Base-by-base conservation (phyloP, 2,113 vertebrate genomes). In the Hirundichthys speculiger region DNA sequence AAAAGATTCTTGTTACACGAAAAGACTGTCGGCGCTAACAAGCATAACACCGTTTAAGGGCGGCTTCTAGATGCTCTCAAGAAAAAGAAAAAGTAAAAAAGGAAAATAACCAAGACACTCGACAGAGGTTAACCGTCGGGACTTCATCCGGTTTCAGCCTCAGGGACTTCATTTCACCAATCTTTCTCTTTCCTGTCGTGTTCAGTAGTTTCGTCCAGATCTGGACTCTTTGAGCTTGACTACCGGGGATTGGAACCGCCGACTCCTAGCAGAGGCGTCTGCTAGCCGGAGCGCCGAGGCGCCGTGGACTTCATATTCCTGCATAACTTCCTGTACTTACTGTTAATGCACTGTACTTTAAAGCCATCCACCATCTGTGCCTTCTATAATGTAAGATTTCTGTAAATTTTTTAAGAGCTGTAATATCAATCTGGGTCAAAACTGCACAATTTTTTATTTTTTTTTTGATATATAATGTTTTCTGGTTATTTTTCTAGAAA, bases 351-450 rank as follows among this genome's bases (percentile, higher is more conserved):
- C 92, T 93, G 88, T 92, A 92, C 92, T 94, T 93, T 80, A 85
- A 86, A 90, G 84, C 90, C 82, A 93, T 92, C 91, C 94, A 93
- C 94, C 95, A 93, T 94, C 94, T 93, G 96, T 99, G 96, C 95
- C 95, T 99, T 96, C 84, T 89, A 93, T 92, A 91, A 89, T 93
- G 92, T 93, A 94, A 91, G 62, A 86, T 69, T 74, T 86, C 67
- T 93, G 93, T 94, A 96, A 93, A 95, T 94, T 93, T 92, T 92
- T 94, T 92, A 89, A 92, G 12, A 24, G 92, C 92, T 93, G 94
- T 89, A 91, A 92, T 86, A 89, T 89, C 84, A 87, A 88, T 90
- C 85, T 80, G 84, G 73, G 88, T 89, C 61, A 90, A 85, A 83
- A 92, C 90, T 86, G 89, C 90, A 92, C 92, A 88, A 92, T 89